Evolutionary conservation across 2,797 vertebrate species (phyloP).

Genomic region (Trematomus bernacchii): DNA sequence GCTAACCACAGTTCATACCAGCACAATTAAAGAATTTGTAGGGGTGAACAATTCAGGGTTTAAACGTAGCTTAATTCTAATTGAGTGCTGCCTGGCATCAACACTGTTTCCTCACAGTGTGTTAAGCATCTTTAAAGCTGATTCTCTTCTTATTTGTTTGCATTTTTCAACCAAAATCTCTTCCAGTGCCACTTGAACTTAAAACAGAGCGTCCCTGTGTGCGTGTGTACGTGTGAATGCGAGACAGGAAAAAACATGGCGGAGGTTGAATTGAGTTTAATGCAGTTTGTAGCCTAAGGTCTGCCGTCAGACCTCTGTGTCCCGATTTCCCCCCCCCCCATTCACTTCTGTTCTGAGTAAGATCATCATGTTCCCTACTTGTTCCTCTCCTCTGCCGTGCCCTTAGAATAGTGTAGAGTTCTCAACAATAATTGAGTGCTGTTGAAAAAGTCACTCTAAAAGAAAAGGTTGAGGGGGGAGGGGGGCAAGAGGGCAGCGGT

Average conservation of each 20-base stretch:
- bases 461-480: constrained; percentile 23
- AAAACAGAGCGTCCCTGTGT: constrained; percentile 34
- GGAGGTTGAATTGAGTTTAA: constrained; percentile 57
- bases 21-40: background rate
- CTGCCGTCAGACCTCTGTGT: constrained; percentile 49
- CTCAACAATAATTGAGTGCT: constrained; percentile 58
- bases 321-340: constrained; percentile 53
- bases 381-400: constrained; percentile 37
- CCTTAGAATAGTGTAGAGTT: constrained; percentile 49
- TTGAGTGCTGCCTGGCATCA: background rate
- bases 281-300: constrained; percentile 70
- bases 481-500: background rate
- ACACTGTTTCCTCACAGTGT: background rate
- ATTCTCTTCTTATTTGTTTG: background rate
- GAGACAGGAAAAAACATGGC: constrained; percentile 35
- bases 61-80: background rate
- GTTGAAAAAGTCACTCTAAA: constrained; percentile 48
- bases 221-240: constrained; percentile 2
- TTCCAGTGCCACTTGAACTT: constrained; percentile 41
- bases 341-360: constrained; percentile 50
- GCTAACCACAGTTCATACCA: constrained; percentile 6
- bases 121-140: background rate
- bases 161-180: background rate
- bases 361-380: constrained; percentile 60
- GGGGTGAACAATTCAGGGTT: background rate